Conservation (phyloP, 2,888 invertebrate genomes). For the Poecilobothrus nobilitatus region DNA sequence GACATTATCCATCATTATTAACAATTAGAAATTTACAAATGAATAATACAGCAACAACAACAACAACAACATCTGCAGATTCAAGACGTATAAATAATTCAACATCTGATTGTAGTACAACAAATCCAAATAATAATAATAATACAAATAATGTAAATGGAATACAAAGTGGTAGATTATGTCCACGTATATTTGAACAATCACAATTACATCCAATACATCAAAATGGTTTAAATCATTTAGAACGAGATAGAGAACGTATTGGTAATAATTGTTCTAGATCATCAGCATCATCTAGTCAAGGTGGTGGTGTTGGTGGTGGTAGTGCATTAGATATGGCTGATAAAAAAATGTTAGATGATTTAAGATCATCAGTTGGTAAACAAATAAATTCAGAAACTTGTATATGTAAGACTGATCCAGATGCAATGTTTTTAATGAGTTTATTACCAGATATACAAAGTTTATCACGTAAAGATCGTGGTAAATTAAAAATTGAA, state of each 20-base stretch:
- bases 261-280: slow-evolving; percentile 8
- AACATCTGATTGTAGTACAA: slow-evolving; percentile 1
- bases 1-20: slow-evolving; percentile 9
- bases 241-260: neutral
- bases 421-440: slow-evolving; percentile 43
- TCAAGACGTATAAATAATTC: neutral
- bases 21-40: slow-evolving; percentile 10
- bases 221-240: neutral
- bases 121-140: neutral
- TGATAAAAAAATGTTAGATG: slow-evolving; percentile 13
- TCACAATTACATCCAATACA: neutral
- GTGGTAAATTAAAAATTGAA: slow-evolving; percentile 41
- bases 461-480: slow-evolving; percentile 39
- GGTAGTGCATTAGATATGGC: slow-evolving; percentile 19
- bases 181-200: neutral
- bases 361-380: slow-evolving; percentile 25
- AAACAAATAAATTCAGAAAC: neutral
- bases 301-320: slow-evolving; percentile 9
- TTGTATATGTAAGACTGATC: slow-evolving; percentile 41
- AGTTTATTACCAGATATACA: slow-evolving; percentile 41
- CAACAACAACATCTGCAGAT: neutral
- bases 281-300: slow-evolving; percentile 13
- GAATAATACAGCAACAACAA: neutral
- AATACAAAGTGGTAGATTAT: neutral
- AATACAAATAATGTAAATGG: neutral